Base-by-base conservation (phyloP, 2,888 invertebrate genomes). In the Morinoia aosen region DNA sequence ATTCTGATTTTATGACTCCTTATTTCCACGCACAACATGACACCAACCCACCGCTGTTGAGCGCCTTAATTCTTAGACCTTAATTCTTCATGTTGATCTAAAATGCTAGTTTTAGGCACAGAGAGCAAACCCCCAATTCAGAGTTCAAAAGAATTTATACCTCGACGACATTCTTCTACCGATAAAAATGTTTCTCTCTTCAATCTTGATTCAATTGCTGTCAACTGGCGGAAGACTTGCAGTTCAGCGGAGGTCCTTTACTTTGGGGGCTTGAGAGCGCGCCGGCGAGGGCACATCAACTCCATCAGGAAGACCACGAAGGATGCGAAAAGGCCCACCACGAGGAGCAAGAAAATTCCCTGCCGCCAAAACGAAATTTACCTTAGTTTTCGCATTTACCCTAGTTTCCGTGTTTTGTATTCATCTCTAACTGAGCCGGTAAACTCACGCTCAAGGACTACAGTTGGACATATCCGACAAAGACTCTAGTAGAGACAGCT, bases 291-390 rank as follows among this genome's bases (percentile, higher is more conserved):
- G 48, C 48, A 12, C 40, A 5, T 0, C 90, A 48, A 14, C 40
- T 90, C 90, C 90, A 90, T 11, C 40, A 90, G 40, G 90, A 90
- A 90, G 48, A 90, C 90, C 40, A 90, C 90, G 90, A 90, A 40
- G 90, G 16, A 14, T 0, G 39, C 90, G 14, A 40, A 40, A 14
- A 90, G 90, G 33, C 90, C 90, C 14, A 90, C 11, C 14, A 39
- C 90, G 40, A 90, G 90, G 7, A 90, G 25, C 40, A 40, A 40
- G 90, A 90, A 90, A 90, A 90, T 90, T 48, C 90, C 90, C 90
- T 90, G 90, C 4, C 10, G 48, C 10, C 14, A 90, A 40, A 88
- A 88, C n/a, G 5, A 88, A 61, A 61, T 61, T 12, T 61, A 61
- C 61, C 61, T 10, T 61, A 61, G 61, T 61, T 61, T 61, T 2